These are phyloP conservation scores for Chironomus riparius DNA, from an alignment of 2,888 invertebrate species.

Conservation along the genomic window DNA sequence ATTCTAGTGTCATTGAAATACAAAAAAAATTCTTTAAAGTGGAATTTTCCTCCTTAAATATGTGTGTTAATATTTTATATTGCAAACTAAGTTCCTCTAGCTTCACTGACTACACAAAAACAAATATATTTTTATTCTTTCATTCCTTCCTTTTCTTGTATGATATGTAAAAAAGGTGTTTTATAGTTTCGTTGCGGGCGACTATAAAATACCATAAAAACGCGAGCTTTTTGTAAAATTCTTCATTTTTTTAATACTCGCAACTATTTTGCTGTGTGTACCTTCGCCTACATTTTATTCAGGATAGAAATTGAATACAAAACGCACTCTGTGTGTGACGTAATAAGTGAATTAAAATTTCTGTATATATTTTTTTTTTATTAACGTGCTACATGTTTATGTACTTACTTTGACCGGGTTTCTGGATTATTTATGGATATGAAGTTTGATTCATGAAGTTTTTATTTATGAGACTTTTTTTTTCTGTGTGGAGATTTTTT, in stretches of 20 bases:
- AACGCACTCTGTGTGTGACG: conserved; percentile 1
- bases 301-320: not conserved
- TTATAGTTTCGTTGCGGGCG: not conserved
- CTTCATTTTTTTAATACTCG: not conserved
- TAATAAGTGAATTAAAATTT: not conserved
- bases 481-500: too few relatives aligned
- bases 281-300: too few relatives aligned
- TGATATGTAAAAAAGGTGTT: not conserved
- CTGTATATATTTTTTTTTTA: not conserved
- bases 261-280: not conserved
- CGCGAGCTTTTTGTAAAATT: not conserved
- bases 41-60: not conserved
- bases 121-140: too few relatives aligned
- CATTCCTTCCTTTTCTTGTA: too few relatives aligned
- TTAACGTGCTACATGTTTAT: too few relatives aligned
- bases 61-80: not conserved
- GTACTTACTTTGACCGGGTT: too few relatives aligned
- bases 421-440: too few relatives aligned
- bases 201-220: not conserved
- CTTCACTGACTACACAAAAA: too few relatives aligned
- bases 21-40: not conserved
- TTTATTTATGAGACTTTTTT: too few relatives aligned
- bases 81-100: not conserved
- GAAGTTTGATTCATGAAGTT: too few relatives aligned
- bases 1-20: not conserved